Base-by-base conservation (phyloP, 2,113 vertebrate genomes). In the Trogon surrucura region DNA sequence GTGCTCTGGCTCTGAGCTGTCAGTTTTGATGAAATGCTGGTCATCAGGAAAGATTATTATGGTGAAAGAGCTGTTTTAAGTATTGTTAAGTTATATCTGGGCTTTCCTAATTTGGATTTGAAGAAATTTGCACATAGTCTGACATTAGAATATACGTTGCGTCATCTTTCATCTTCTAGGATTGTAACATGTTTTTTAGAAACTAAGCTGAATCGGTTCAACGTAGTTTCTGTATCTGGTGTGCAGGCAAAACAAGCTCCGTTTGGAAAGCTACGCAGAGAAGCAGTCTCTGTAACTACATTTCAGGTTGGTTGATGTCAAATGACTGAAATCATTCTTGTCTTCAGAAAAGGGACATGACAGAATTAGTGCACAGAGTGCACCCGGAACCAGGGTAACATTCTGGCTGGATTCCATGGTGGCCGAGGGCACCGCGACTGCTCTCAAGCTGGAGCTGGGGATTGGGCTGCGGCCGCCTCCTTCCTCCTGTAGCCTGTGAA, bases 381-480 rank as follows among this genome's bases (percentile, higher is more conserved):
- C 22, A 51, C 8, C 14, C 22, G 34, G 61, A 36, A 72, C 58
- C 10, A 1, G 2, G 23, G 83, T 27, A 58, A 22, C 9, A 14
- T 61, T 23, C 58, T 73, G 51, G 19, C 54, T 60, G 60, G n/a
- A 6, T 58, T 84, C 80, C 5, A 2, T 73, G 67, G 6, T 50
- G 57, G 47, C 27, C 20, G 30, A 84, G 50, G 36, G 50, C 5
- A 1, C 11, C 36, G 29, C 1, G 8, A 16, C 6, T 34, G 11
- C 7, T 38, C 25, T 56, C 29, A 21, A 13, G 34, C 57, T 67
- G 44, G 21, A 74, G 9, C 6, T 10, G 0, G 16, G 13, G 21
- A 1, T 51, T 27, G 30, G 41, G 6, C 30, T 54, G 29, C 0
- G 2, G 22, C 32, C 0, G 2, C 8, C 15, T 36, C 26, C 5